Base-by-base conservation (phyloP, 2,113 vertebrate species). In the Cyphomyrus discorhynchus region DNA sequence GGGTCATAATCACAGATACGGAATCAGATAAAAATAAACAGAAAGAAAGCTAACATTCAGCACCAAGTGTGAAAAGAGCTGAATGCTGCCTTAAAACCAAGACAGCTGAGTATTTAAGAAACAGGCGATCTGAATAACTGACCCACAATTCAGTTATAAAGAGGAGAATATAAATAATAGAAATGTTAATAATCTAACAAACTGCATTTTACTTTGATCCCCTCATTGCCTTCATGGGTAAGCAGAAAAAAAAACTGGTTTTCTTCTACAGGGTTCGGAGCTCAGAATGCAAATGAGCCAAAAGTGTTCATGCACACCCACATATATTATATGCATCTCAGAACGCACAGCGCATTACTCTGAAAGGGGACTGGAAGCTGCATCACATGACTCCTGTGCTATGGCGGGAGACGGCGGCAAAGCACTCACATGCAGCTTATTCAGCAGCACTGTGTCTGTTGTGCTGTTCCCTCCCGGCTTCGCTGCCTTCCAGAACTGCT, bases 401-500 rank as follows among this genome's bases (percentile, higher is more conserved):
- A 13, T 19, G 56, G 27, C 5, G 27, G 35, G 10, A 35, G n/a
- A 13, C 4, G n/a, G 24, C 17, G n/a, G 27, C 35, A 80, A 15
- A 56, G 7, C 90, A 96, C 98, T 94, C 94, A 99, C 98, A 0
- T 99, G 98, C 42, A 99, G 94, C 88, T 99, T 99, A 92, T 99
- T 99, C 91, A 99, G 98, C 1, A 99, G 96, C 84, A 99, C 97
- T 0, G 98, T 95, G 27, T 99, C 98, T 0, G 98, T 99, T 0
- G 97, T 97, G 93, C 95, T 97, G 95, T 97, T 99, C 53, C 97
- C 97, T 85, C 98, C 98, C 0, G 98, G 98, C 91, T 99, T 99
- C 0, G 98, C 98, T 6, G 98, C 98, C 93, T 99, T 99, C 98
- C 98, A 99, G 95, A 99, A 99, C 95, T 99, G 98, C 94, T 99